phyloP scores from a whole-genome alignment of 2,888 invertebrate genomes.

The Busseola fusca region DNA sequence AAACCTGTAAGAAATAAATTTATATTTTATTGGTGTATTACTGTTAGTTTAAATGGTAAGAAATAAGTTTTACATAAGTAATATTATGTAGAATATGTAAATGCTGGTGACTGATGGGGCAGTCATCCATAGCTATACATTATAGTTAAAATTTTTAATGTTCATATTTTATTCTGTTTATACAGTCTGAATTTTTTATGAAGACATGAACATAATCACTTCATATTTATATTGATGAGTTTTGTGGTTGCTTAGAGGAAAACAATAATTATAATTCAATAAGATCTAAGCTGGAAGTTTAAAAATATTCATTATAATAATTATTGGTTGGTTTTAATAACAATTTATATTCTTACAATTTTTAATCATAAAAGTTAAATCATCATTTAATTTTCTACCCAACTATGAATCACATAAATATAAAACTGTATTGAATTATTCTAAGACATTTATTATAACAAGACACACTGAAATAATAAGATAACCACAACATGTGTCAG shows the following conservation, averaged over 20 bases:
- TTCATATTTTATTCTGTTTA: neutral
- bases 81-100: neutral
- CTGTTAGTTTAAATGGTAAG: neutral
- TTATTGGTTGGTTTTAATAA: no score
- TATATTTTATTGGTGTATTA: neutral
- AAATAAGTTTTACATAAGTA: neutral
- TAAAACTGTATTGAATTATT: neutral
- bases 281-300: neutral
- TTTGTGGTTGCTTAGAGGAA: neutral
- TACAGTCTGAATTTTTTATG: neutral
- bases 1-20: slow-evolving; percentile 75
- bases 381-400: no score
- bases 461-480: neutral
- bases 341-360: neutral
- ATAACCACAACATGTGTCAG: neutral
- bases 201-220: neutral
- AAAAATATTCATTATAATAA: neutral
- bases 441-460: neutral
- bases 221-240: neutral
- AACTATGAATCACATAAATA: neutral
- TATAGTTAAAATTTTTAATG: neutral
- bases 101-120: no score
- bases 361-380: neutral
- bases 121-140: neutral
- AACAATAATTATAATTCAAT: neutral